phyloP scores from a whole-genome alignment of 1,140 invertebrate species.

The Choristoneura fumiferana region DNA sequence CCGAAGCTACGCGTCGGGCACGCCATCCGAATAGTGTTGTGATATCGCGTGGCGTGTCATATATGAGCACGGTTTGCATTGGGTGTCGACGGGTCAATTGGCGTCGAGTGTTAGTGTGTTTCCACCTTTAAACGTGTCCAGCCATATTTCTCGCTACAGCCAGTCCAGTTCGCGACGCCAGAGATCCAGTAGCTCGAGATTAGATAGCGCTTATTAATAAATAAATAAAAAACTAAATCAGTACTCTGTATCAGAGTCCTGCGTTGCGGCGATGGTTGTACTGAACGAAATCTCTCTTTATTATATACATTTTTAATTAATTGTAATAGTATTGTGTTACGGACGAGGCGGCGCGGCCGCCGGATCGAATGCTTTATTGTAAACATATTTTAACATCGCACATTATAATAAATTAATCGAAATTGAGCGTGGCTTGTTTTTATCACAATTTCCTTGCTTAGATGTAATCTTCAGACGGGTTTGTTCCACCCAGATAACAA shows the following conservation, averaged over 20 bases:
- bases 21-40: too few species aligned
- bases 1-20: too few species aligned
- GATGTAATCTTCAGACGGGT: too few species aligned
- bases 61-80: too few species aligned
- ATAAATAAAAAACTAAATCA: conserved; percentile 47
- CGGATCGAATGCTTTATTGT: conserved; percentile 73
- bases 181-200: conserved; percentile 51
- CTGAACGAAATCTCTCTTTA: conserved; percentile 59
- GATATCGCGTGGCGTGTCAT: too few species aligned
- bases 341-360: conserved; percentile 20
- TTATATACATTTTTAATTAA: conserved; percentile 38
- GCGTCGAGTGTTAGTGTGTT: too few species aligned
- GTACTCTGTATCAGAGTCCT: conserved; percentile 72
- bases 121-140: too few species aligned
- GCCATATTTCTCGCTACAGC: conserved; percentile 3
- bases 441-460: conserved; percentile 30
- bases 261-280: conserved; percentile 47
- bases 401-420: conserved; percentile 78
- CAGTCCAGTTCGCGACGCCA: background rate
- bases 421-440: conserved; percentile 51
- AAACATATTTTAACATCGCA: conserved; percentile 78
- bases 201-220: conserved; percentile 69
- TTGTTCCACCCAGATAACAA: too few species aligned
- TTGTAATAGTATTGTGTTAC: conserved; percentile 43
- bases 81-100: too few species aligned